Evolutionary conservation across 2,888 invertebrate genomes (phyloP).

Genomic region (Beris morrisii): DNA sequence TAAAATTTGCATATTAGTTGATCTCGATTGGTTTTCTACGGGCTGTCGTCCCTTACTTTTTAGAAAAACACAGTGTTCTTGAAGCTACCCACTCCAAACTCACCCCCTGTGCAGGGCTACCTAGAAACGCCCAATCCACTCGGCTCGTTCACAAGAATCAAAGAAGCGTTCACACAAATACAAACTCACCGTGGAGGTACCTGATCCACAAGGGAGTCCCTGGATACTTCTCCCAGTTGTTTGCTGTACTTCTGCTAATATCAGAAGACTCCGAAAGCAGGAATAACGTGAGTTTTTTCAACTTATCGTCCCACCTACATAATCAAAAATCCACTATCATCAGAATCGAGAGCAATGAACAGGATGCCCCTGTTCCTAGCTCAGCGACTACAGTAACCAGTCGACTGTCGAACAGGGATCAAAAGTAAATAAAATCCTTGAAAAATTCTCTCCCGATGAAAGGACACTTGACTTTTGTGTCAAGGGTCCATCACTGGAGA

Average conservation of each 20-base stretch:
- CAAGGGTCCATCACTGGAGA: conserved; percentile 37
- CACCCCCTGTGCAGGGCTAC: neutral
- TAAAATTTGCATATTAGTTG: conserved; percentile 44
- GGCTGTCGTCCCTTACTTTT: conserved; percentile 32
- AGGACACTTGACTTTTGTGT: conserved; percentile 39
- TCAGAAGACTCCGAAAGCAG: conserved; percentile 20
- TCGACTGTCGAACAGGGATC: conserved; percentile 20
- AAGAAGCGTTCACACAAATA: conserved; percentile 1
- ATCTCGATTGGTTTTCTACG: conserved; percentile 41
- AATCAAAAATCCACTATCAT: conserved; percentile 24
- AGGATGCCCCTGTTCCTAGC: conserved; percentile 21
- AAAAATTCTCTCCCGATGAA: conserved; percentile 34
- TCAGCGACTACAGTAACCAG: neutral
- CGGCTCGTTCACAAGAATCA: neutral
- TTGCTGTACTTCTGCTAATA: conserved; percentile 35
- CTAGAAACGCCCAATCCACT: neutral
- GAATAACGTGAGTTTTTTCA: conserved; percentile 23
- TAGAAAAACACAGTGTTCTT: conserved; percentile 30
- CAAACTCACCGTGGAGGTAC: neutral
- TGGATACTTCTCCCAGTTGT: conserved; percentile 16
- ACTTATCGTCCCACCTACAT: conserved; percentile 6
- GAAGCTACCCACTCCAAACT: conserved; percentile 15
- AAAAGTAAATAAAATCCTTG: conserved; percentile 38
- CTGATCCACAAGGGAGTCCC: neutral
- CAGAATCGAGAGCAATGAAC: conserved; percentile 31